Evolutionary conservation across 2,888 invertebrate species (phyloP).

Genomic region (Drosophila meridionalis): DNA sequence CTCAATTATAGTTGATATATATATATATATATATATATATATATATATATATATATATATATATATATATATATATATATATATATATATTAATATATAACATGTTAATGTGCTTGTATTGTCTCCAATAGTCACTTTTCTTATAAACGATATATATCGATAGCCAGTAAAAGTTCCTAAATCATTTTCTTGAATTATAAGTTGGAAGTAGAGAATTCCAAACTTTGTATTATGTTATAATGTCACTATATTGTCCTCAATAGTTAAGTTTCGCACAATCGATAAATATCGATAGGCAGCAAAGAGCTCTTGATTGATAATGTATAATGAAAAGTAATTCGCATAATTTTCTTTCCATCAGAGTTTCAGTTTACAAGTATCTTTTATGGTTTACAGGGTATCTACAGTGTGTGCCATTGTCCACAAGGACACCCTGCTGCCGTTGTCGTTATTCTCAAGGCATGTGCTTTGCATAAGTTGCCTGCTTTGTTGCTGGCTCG

Average conservation of each 20-base stretch:
- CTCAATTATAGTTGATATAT: too few species aligned
- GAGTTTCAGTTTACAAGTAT: too few species aligned
- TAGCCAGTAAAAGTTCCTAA: background rate
- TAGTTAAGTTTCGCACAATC: background rate
- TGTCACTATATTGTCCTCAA: background rate
- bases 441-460: constrained; percentile 8
- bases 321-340: too few species aligned
- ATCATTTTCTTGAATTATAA: background rate
- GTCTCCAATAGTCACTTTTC: background rate
- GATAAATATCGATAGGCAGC: background rate
- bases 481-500: constrained; percentile 9
- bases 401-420: background rate
- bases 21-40: too few species aligned
- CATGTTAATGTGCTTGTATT: background rate
- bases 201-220: background rate
- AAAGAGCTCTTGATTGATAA: background rate
- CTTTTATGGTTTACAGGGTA: background rate
- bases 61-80: too few species aligned
- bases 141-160: background rate
- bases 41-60: too few species aligned
- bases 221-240: background rate
- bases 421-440: background rate
- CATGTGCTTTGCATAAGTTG: constrained; percentile 33
- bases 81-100: too few species aligned
- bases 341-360: background rate